These are phyloP conservation scores for Drosophila pseudotakahashii DNA, from an alignment of 2,888 invertebrate species.

Conservation along the genomic window DNA sequence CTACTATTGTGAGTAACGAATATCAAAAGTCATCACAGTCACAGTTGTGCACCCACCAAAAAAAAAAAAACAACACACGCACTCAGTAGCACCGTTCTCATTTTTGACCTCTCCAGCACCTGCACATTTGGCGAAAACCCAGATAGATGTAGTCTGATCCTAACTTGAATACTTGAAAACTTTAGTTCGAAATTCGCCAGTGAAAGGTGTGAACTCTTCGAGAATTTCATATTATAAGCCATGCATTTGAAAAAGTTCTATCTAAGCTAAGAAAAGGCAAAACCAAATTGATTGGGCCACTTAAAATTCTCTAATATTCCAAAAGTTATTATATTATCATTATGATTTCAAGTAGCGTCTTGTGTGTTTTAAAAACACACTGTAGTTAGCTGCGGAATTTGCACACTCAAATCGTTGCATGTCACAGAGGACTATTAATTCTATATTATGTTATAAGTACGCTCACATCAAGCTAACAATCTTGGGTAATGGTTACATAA, in stretches of 20 bases:
- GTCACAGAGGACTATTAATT: constrained; percentile 3
- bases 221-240: neutral
- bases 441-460: neutral
- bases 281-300: constrained; percentile 24
- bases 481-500: neutral
- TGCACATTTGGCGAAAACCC: constrained; percentile 9
- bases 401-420: constrained; percentile 59
- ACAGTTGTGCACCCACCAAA: constrained; percentile 40
- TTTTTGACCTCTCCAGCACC: constrained; percentile 10
- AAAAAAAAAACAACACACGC: constrained; percentile 6
- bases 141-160: constrained; percentile 7
- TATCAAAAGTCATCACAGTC: constrained; percentile 48
- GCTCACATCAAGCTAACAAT: constrained; percentile 1
- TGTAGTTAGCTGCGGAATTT: constrained; percentile 75
- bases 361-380: constrained; percentile 3
- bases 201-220: neutral
- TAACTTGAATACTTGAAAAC: neutral
- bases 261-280: neutral
- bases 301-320: neutral
- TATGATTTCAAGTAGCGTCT: constrained; percentile 18
- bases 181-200: neutral
- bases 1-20: constrained; percentile 87
- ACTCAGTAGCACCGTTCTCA: constrained; percentile 37
- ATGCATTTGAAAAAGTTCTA: neutral
- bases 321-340: neutral